A percentile compares a stretch with the other conserved stretches of the same genome.
These are phyloP conservation scores for Strix aluco DNA, from an alignment of 2,113 vertebrate species.

Conservation along the genomic window DNA sequence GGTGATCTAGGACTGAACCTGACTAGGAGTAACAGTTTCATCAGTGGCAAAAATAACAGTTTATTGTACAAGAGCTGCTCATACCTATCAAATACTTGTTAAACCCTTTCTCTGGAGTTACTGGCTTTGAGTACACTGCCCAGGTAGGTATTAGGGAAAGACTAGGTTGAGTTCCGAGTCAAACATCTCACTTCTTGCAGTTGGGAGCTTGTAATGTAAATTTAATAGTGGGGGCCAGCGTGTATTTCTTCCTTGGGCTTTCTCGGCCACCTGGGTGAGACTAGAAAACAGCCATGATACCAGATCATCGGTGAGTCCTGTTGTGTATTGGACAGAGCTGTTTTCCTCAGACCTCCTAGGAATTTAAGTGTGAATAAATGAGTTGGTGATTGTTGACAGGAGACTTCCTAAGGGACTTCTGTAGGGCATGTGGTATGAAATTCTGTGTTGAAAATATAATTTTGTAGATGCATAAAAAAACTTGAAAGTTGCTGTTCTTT, in stretches of 20 bases:
- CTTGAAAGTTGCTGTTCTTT: not conserved
- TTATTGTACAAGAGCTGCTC: not conserved
- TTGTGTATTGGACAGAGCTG: not conserved
- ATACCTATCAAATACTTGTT: not conserved
- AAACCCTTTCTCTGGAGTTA: not conserved
- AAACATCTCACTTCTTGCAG: not conserved
- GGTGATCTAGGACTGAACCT: not conserved
- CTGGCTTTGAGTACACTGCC: not conserved
- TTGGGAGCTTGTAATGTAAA: not conserved
- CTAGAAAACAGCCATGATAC: not conserved
- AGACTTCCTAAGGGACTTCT: not conserved
- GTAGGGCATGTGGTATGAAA: not conserved
- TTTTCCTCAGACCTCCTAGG: not conserved
- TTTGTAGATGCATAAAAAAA: not conserved
- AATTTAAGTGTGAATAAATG: not conserved
- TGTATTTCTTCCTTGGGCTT: not conserved
- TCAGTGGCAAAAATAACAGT: not conserved
- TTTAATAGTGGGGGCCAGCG: not conserved
- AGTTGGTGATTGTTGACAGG: not conserved
- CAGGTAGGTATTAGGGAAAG: not conserved
- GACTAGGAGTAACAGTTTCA: not conserved
- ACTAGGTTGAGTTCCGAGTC: not conserved
- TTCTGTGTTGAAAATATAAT: not conserved
- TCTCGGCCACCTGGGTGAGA: not conserved
- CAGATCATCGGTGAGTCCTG: not conserved